phyloP scores from a whole-genome alignment of 2,113 vertebrate species.

The Hipposideros armiger region DNA sequence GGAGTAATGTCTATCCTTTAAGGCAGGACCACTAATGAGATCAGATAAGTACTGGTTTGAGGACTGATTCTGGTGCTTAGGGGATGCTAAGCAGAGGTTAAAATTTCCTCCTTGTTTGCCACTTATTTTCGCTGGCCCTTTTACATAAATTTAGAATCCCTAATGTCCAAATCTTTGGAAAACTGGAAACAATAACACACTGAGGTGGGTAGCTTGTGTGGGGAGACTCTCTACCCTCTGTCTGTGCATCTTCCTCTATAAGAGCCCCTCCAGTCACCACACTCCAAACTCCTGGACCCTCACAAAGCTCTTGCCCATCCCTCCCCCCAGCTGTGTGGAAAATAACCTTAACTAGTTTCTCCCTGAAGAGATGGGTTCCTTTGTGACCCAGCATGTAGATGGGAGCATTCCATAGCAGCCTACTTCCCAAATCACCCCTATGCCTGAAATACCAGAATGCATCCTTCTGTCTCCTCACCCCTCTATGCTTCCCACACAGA shows the following conservation, averaged over 20 bases:
- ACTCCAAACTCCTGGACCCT: neutral
- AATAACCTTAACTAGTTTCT: neutral
- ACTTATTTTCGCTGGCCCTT: neutral
- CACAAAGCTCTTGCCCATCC: accelerated
- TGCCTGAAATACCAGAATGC: too few species aligned
- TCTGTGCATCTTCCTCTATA: neutral
- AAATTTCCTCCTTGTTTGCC: neutral
- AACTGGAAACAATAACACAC: neutral
- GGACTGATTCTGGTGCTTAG: neutral
- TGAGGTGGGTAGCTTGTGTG: neutral
- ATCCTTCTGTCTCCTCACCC: neutral
- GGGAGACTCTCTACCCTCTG: neutral
- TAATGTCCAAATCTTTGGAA: neutral
- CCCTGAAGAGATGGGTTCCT: neutral
- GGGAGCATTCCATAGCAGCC: neutral
- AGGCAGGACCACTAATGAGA: neutral
- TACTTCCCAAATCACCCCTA: neutral
- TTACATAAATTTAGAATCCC: neutral
- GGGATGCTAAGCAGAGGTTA: neutral
- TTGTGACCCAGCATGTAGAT: neutral
- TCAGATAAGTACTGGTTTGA: neutral
- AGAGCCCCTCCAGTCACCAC: neutral
- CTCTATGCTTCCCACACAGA: neutral
- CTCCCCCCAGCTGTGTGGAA: neutral
- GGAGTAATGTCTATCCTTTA: neutral